A percentile compares a stretch with the other conserved stretches of the same genome.
phyloP scores from a whole-genome alignment of 2,888 invertebrate species.

The Gari tellinella region DNA sequence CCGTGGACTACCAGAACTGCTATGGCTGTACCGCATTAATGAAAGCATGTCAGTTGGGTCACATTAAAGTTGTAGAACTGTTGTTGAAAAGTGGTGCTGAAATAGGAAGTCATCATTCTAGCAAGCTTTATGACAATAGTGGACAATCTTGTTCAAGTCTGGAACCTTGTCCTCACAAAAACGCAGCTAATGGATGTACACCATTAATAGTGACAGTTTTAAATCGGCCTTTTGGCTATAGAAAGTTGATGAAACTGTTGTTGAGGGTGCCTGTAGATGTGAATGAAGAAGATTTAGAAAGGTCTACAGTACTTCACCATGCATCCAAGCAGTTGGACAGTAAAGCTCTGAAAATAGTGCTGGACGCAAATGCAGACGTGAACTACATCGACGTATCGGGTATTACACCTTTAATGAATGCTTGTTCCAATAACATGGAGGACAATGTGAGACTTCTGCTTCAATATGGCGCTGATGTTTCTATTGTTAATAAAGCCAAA shows the following conservation, averaged over 20 bases:
- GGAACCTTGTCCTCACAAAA: background rate
- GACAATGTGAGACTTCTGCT: conserved; percentile 42
- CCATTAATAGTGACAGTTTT: conserved; percentile 40
- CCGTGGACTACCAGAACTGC: conserved; percentile 37
- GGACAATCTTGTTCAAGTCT: too few relatives aligned
- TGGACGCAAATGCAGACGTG: conserved; percentile 37
- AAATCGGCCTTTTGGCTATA: conserved; percentile 30
- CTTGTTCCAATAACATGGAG: conserved; percentile 29
- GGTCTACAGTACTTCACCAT: conserved; percentile 43
- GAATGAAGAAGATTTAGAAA: conserved; percentile 45
- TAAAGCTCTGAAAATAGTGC: conserved; percentile 36
- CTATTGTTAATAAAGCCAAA: conserved; percentile 28
- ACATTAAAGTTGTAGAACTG: conserved; percentile 33
- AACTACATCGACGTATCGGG: conserved; percentile 45
- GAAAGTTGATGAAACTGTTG: conserved; percentile 39
- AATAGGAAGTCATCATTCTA: too few relatives aligned
- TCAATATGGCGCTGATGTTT: conserved; percentile 46
- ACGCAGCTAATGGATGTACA: conserved; percentile 2
- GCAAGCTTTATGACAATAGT: too few relatives aligned
- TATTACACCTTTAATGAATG: conserved; percentile 47
- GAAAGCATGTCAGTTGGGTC: conserved; percentile 50
- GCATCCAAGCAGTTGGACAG: conserved; percentile 40
- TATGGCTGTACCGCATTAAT: conserved; percentile 45
- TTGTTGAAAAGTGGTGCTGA: conserved; percentile 40
- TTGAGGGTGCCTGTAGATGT: conserved; percentile 38